These are phyloP conservation scores for Melozone crissalis DNA, from an alignment of 2,113 vertebrate genomes.

Conservation along the genomic window DNA sequence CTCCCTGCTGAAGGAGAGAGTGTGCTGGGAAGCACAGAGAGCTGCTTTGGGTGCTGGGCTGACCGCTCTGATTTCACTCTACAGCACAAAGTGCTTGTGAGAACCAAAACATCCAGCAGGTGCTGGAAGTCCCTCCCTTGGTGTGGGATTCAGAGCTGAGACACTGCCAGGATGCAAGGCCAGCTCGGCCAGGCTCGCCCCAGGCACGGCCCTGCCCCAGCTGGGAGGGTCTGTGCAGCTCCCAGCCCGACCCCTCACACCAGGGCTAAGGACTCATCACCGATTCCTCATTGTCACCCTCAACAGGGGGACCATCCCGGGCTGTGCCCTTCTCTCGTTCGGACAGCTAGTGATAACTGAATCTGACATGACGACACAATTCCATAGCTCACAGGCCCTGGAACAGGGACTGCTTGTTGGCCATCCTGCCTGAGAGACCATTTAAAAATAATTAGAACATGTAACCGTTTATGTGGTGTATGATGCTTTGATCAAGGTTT, in stretches of 20 bases:
- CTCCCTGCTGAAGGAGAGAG: neutral
- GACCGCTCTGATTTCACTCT: neutral
- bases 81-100: neutral
- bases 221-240: neutral
- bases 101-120: neutral
- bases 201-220: neutral
- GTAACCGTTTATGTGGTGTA: slow-evolving; percentile 56
- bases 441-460: slow-evolving; percentile 69
- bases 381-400: neutral
- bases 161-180: neutral
- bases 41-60: neutral
- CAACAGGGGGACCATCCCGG: fast-evolving
- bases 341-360: neutral
- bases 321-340: neutral
- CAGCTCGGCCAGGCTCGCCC: neutral
- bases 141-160: neutral
- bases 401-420: neutral
- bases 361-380: neutral
- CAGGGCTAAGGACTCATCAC: fast-evolving
- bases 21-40: fast-evolving
- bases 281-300: neutral
- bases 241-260: neutral
- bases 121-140: neutral
- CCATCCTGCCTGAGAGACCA: slow-evolving; percentile 4
- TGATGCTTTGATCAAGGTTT: slow-evolving; percentile 69